Evolutionary conservation across 2,888 invertebrate genomes (phyloP).

Genomic region (Trachelus troglodyta): DNA sequence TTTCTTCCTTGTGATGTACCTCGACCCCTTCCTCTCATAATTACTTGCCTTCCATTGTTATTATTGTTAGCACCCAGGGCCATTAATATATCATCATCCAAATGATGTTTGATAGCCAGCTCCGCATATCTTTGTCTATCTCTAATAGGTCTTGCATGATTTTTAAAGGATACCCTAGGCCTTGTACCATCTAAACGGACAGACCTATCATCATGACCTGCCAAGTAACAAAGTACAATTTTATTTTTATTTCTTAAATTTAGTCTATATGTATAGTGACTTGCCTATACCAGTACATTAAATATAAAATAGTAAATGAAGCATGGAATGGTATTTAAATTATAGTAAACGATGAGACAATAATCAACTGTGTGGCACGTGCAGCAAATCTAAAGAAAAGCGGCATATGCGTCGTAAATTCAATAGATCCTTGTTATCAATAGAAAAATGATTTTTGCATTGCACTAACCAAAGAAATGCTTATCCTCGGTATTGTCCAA

Average conservation of each 20-base stretch:
- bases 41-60: slow-evolving; percentile 35
- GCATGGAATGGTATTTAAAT: neutral
- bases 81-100: slow-evolving; percentile 57
- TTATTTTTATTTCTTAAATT: neutral
- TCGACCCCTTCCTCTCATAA: slow-evolving; percentile 37
- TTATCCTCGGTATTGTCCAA: neutral
- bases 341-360: neutral
- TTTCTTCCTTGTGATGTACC: slow-evolving; percentile 43
- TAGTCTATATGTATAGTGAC: neutral
- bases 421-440: neutral
- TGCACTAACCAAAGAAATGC: neutral
- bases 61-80: slow-evolving; percentile 44
- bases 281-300: neutral
- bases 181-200: slow-evolving; percentile 35
- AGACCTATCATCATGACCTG: slow-evolving; percentile 53
- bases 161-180: slow-evolving; percentile 55
- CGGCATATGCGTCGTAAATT: neutral
- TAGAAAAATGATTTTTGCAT: neutral
- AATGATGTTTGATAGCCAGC: slow-evolving; percentile 29
- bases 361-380: neutral
- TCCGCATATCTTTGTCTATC: slow-evolving; percentile 28
- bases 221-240: neutral
- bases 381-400: neutral
- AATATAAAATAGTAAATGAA: neutral
- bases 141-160: slow-evolving; percentile 32